A percentile compares a stretch with the other conserved stretches of the same genome.
Evolutionary conservation across 2,113 vertebrate species (phyloP).

Genomic region (Rhabdomys dilectus): DNA sequence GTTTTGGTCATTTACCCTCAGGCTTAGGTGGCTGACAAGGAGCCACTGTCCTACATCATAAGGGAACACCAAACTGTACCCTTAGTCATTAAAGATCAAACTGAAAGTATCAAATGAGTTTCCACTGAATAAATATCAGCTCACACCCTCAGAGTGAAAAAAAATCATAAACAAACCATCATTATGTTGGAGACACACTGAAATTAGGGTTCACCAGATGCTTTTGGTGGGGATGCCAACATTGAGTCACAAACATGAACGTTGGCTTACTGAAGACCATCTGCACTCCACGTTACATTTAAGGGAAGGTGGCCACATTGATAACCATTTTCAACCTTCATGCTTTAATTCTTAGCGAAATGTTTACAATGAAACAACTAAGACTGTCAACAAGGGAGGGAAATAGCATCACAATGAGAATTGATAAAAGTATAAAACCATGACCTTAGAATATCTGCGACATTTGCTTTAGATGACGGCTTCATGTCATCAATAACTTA

Average conservation of each 20-base stretch:
- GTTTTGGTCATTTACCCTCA: neutral
- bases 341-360: neutral
- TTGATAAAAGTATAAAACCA: neutral
- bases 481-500: slow-evolving; percentile 8
- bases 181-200: neutral
- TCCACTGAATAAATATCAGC: neutral
- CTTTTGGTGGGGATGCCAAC: neutral
- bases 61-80: no score
- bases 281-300: neutral
- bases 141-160: neutral
- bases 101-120: neutral
- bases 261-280: neutral
- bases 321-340: neutral
- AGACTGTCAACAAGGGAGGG: neutral
- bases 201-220: neutral
- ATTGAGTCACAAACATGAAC: neutral
- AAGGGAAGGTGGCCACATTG: neutral
- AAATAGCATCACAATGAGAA: neutral
- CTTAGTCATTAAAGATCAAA: neutral
- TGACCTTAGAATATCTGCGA: neutral
- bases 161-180: neutral
- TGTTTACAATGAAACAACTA: neutral
- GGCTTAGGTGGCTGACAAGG: neutral
- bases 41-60: neutral
- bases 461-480: neutral